Evolutionary conservation across 2,113 vertebrate species (phyloP).

Genomic region (Acanthisitta chloris): DNA sequence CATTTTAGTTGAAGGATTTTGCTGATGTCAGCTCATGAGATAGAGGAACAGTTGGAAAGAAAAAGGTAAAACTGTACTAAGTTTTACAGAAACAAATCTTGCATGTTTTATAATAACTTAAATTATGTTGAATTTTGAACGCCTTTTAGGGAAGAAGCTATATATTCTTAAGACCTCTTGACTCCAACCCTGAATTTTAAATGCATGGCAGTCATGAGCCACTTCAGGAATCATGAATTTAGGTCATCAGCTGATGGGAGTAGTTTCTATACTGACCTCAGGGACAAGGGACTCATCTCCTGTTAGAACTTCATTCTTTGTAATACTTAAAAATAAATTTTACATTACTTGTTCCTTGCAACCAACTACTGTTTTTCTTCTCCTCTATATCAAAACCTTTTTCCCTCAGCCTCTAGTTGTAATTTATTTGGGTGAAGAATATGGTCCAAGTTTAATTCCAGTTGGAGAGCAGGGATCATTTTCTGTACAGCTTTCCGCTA

Average conservation of each 20-base stretch:
- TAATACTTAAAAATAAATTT: not conserved
- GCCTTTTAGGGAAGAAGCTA: not conserved
- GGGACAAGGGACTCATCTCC: not conserved
- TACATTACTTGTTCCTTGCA: not conserved
- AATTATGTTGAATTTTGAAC: not conserved
- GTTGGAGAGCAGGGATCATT: not conserved
- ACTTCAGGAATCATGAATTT: not conserved
- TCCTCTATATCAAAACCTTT: not conserved
- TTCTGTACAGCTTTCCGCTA: not conserved
- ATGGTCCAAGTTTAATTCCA: not conserved
- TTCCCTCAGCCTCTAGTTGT: not conserved
- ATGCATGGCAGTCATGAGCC: not conserved
- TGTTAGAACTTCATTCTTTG: not conserved
- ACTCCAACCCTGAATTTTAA: not conserved
- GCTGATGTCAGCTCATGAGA: not conserved
- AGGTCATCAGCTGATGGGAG: not conserved
- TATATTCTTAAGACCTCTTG: not conserved
- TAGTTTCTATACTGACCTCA: not conserved
- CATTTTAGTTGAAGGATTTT: constrained; percentile 33
- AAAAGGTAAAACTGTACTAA: not conserved
- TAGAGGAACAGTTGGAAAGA: not conserved
- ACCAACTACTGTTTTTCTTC: not conserved
- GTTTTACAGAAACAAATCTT: not conserved
- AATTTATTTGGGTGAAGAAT: not conserved
- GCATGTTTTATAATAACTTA: not conserved